A percentile compares a stretch with the other conserved stretches of the same genome.
Evolutionary conservation across 2,113 vertebrate species (phyloP).

Genomic region (Polypterus senegalus): DNA sequence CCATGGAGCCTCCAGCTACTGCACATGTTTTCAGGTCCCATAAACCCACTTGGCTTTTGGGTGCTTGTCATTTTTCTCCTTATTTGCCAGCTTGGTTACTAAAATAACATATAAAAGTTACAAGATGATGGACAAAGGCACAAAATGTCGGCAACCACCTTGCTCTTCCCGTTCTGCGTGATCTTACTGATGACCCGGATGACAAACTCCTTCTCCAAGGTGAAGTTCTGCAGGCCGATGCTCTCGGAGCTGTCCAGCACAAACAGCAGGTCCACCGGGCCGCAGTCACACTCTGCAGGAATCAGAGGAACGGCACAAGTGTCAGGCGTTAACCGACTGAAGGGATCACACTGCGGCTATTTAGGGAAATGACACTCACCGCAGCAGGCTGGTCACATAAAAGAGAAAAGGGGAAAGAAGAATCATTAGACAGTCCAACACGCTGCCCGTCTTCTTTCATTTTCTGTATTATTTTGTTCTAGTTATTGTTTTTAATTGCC

Average conservation of each 20-base stretch:
- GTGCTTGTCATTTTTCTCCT: too few species aligned
- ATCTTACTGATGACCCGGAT: conserved; percentile 25
- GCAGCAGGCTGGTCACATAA: conserved; percentile 24
- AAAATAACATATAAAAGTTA: too few species aligned
- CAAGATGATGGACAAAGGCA: too few species aligned
- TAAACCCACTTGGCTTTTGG: too few species aligned
- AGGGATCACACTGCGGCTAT: neutral
- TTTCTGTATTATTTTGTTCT: neutral
- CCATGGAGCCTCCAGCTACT: too few species aligned
- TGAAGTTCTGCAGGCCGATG: conserved; percentile 23
- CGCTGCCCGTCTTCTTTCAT: neutral
- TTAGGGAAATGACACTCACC: conserved; percentile 17
- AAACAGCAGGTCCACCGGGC: conserved; percentile 21
- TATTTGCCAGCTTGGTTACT: too few species aligned
- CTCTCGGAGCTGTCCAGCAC: conserved; percentile 28
- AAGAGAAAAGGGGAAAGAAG: conserved; percentile 1
- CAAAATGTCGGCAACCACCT: conserved; percentile 9
- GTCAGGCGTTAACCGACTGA: neutral
- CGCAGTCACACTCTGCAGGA: conserved; percentile 21
- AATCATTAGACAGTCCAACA: neutral
- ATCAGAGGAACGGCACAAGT: neutral
- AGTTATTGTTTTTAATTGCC: neutral
- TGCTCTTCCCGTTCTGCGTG: conserved; percentile 18
- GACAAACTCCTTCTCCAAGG: conserved; percentile 25
- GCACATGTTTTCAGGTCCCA: too few species aligned